A percentile compares a stretch with the other conserved stretches of the same genome.
Conservation (phyloP, 2,888 invertebrate species). For the Stenodema calcarata region DNA sequence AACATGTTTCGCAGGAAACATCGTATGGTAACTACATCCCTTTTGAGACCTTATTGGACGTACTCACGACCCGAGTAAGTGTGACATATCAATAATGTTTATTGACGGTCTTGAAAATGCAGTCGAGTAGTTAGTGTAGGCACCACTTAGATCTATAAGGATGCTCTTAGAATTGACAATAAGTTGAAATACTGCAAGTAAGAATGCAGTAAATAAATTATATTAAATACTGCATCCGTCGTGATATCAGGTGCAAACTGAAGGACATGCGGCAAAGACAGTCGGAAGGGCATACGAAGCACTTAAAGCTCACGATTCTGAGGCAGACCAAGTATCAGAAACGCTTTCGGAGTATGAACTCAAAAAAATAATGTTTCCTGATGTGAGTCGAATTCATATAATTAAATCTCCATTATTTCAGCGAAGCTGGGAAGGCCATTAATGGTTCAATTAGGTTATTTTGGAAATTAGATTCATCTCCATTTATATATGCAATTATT, state of each 20-base stretch:
- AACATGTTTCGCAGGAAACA: constrained; percentile 42
- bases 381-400: neutral
- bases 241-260: neutral
- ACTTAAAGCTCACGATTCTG: constrained; percentile 1
- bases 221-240: too few relatives aligned
- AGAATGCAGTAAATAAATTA: neutral
- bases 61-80: neutral
- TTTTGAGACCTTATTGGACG: neutral
- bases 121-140: too few relatives aligned
- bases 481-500: too few relatives aligned
- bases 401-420: too few relatives aligned
- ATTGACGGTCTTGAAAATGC: too few relatives aligned
- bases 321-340: neutral
- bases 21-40: constrained; percentile 51
- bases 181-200: too few relatives aligned
- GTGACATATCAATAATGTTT: too few relatives aligned
- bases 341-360: constrained; percentile 10
- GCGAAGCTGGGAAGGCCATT: too few relatives aligned
- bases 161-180: too few relatives aligned
- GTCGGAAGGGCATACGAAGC: neutral
- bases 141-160: too few relatives aligned
- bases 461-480: too few relatives aligned
- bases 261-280: constrained; percentile 4
- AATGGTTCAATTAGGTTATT: too few relatives aligned
- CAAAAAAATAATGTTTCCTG: neutral